Base-by-base conservation (phyloP, 2,113 vertebrate species). In the Nibea albiflora region DNA sequence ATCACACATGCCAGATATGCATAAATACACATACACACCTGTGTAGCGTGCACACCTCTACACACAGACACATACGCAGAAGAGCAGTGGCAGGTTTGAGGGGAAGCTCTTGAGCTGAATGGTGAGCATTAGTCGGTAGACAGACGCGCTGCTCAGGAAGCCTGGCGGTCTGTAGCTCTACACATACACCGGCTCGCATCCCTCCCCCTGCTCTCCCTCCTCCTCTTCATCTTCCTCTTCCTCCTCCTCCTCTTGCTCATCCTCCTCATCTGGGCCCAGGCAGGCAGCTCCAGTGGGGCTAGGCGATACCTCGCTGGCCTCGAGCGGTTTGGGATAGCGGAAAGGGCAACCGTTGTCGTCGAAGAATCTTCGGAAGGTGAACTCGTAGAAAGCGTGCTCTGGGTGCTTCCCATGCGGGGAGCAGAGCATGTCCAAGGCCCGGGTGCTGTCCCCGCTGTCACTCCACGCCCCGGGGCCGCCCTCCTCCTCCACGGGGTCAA, bases 351-450 rank as follows among this genome's bases (percentile, higher is more conserved):
- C 98, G 0, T 99, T 97, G 93, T 99, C 98, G 67, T 99, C 98
- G 0, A 99, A 99, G 95, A 99, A 99, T 83, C 98, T 94, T 64
- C 98, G 96, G 95, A 99, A 99, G 83, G 98, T 99, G 89, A 99
- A 99, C 82, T 99, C 98, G 0, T 99, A 99, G 85, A 99, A 99
- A 8, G 98, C 98, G 11, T 99, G 98, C 83, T 99, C 98, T 0
- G 98, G 97, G 87, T 99, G 97, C 84, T 97, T 98, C 88, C 93
- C 95, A 3, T 93, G 94, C 0, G 96, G 94, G 11, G 96, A 95
- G 74, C 96, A 94, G n/a, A 98, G 94, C 0, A 93, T 85, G 79
- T 99, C 98, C 95, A 97, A 94, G 0, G 97, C 95, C 80, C 96
- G 95, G 67, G 95, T 92, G 88, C 97, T 97, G 84, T 98, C 98